Evolutionary conservation across 2,113 vertebrate species (phyloP), one percentile per base, ranked within the genome.

Genomic region (Taxidea taxus): DNA sequence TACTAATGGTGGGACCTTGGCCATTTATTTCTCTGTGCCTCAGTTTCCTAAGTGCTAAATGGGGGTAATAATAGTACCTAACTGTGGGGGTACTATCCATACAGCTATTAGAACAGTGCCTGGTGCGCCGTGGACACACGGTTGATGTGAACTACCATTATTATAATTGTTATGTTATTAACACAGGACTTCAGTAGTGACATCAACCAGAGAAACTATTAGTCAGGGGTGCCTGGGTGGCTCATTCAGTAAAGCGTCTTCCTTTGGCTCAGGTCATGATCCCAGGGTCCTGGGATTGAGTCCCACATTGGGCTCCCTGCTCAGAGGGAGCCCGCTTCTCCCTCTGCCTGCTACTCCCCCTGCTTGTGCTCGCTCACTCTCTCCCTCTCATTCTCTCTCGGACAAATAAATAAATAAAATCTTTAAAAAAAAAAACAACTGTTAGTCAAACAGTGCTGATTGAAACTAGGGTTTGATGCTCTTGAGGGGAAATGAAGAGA

Each of bases 71-170:
- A 27, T 39, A 4, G 14, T 18, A 9, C 29, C 34, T 66, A 25
- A 13, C 15, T 27, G 37, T 92, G 47, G 49, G 2, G 9, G 58
- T 56, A 4, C 34, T 34, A 3, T 60, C 9, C 12, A 1, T 23
- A 18, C 54, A 85, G 7, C 27, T 91, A 58, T 64, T 56, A 70
- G 78, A 49, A 18, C 6, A 39, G 91, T 60, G 60, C 44, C 14
- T 3, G 0, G 44, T 14, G 4, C 27, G 0, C 9, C 9, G 9
- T 31, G 84, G 29, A 11, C 18, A 4, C 86, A 60, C 23, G 10
- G 0, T 2, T 4, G 10, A 1, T 51, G 4, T 54, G 70, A 51
- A 9, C 58, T 21, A 0, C 49, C 16, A 0, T 18, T 56, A 18
- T 12, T 47, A 3, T 12, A 15, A n/a, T 75, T 8, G 18, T 78